Percentiles rank a stretch among this genome's conserved stretches.
phyloP scores from a whole-genome alignment of 2,888 invertebrate genomes.

The Chymomyza amoena region DNA sequence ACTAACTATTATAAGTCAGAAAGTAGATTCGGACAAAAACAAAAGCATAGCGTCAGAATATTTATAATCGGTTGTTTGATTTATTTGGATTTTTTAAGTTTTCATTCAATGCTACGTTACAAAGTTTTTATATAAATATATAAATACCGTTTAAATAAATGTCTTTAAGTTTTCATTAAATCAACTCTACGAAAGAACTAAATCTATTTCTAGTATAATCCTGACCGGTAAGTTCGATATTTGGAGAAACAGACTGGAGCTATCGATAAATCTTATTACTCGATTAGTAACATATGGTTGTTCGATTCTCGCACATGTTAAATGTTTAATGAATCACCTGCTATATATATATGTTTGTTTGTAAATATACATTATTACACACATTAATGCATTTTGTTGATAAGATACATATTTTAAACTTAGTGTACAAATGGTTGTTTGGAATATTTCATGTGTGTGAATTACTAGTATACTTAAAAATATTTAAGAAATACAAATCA shows the following conservation, averaged over 20 bases:
- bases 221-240: background rate
- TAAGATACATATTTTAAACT: conserved; percentile 1
- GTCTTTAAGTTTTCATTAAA: too few species aligned
- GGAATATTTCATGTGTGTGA: background rate
- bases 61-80: too few species aligned
- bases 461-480: background rate
- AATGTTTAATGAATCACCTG: conserved; percentile 3
- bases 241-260: background rate
- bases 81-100: too few species aligned
- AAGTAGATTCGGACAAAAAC: too few species aligned
- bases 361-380: background rate
- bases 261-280: background rate
- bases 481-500: background rate
- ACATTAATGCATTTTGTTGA: conserved; percentile 1
- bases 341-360: background rate
- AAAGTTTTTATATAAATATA: too few species aligned
- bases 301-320: background rate
- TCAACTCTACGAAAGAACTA: too few species aligned
- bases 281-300: background rate
- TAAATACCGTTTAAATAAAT: too few species aligned
- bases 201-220: too few species aligned
- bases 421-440: background rate
- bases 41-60: too few species aligned
- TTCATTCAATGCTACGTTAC: too few species aligned
- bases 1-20: too few species aligned